Evolutionary conservation across 1,140 invertebrate species (phyloP).

Genomic region (Chionoecetes opilio): DNA sequence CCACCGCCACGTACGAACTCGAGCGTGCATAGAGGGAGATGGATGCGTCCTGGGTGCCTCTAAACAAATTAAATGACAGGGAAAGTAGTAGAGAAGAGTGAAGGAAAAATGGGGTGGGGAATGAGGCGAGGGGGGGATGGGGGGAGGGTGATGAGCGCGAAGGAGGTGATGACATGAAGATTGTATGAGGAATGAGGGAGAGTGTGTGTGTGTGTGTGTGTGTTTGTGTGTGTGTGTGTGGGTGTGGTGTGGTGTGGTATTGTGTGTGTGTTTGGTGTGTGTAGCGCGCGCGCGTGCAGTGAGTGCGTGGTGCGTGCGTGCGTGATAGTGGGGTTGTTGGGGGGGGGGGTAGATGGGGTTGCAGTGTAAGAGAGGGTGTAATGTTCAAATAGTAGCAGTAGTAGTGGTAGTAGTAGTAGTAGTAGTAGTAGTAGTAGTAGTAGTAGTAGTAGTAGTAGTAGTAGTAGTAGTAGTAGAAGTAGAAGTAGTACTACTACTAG

Average conservation of each 20-base stretch:
- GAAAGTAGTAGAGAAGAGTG: background rate
- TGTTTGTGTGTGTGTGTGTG: constrained; percentile 7
- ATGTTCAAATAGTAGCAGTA: no score
- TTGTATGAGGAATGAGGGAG: background rate
- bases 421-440: no score
- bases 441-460: no score
- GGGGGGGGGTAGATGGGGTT: no score
- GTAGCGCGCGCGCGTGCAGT: no score
- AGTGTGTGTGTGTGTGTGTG: constrained; percentile 19
- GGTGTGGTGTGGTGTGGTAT: background rate
- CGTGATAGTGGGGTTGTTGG: no score
- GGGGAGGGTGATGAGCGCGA: background rate
- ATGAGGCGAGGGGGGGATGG: background rate
- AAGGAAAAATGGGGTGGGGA: background rate
- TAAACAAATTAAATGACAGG: background rate
- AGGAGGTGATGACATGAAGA: background rate
- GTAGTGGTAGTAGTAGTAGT: no score
- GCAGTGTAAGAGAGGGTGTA: no score
- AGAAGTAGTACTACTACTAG: no score
- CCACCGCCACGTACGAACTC: background rate
- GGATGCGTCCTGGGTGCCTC: background rate
- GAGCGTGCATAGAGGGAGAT: background rate
- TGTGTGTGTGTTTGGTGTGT: no score
- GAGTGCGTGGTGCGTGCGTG: no score
- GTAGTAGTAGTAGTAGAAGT: no score